Conservation (phyloP, 35 echinoderm and acorn worm species). For the Hemicentrotus pulcherrimus region DNA sequence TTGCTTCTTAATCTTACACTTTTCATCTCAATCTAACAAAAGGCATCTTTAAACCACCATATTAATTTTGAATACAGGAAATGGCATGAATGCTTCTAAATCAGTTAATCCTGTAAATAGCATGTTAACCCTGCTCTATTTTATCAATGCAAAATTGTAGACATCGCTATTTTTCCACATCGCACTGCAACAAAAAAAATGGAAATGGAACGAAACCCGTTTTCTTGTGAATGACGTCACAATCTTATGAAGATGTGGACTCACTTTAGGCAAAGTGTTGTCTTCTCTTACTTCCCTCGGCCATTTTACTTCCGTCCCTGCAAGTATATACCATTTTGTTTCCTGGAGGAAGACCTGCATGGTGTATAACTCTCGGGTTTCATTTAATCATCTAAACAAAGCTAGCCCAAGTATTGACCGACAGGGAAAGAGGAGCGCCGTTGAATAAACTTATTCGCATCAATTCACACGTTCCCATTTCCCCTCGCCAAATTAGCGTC, state of each 20-base stretch:
- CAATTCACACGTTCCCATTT: slow-evolving; percentile 17
- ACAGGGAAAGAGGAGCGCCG: background rate
- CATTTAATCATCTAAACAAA: background rate
- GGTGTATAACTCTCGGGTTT: background rate
- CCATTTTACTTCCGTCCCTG: background rate
- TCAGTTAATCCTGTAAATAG: background rate
- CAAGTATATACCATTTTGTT: background rate
- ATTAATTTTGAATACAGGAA: no score
- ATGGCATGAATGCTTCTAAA: no score
- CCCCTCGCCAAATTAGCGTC: background rate
- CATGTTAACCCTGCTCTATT: background rate
- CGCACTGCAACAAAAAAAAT: background rate
- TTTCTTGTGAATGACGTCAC: background rate
- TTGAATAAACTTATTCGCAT: slow-evolving; percentile 12
- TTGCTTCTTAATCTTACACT: no score
- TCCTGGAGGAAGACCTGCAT: background rate
- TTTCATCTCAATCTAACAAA: no score
- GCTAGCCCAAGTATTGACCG: background rate
- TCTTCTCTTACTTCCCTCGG: background rate
- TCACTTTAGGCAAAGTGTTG: background rate
- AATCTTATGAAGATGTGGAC: background rate
- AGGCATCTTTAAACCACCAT: no score
- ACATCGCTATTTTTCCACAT: background rate
- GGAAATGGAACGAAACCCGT: background rate
- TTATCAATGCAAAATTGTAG: background rate